These are phyloP conservation scores for Monopterus albus DNA, from an alignment of 2,113 vertebrate species.

Conservation along the genomic window DNA sequence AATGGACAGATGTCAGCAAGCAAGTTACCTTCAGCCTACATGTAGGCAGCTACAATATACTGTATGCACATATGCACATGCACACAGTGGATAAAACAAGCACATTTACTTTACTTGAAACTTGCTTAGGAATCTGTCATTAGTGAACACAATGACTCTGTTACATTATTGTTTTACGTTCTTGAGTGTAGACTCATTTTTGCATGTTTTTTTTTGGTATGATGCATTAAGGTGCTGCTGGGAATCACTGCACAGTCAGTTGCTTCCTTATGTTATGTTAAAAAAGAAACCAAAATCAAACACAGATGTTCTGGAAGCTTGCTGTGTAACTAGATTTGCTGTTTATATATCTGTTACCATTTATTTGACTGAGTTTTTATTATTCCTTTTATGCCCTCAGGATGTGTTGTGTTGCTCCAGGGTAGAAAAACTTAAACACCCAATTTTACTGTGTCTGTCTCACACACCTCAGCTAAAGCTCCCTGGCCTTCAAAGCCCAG, in stretches of 20 bases:
- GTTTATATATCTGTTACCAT: background rate
- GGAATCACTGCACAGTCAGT: too few species aligned
- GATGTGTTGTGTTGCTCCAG: background rate
- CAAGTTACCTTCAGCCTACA: background rate
- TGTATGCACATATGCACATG: too few species aligned
- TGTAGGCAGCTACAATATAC: background rate
- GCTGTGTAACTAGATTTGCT: too few species aligned
- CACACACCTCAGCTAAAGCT: constrained; percentile 2
- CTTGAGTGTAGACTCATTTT: too few species aligned
- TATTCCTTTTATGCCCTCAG: background rate
- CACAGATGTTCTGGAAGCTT: background rate
- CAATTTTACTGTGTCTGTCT: constrained; percentile 4
- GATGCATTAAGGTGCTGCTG: too few species aligned
- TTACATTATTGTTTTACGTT: background rate
- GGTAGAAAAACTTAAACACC: background rate
- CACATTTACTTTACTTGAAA: too few species aligned
- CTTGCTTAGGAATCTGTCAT: background rate
- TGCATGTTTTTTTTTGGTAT: too few species aligned
- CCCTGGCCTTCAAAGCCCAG: background rate
- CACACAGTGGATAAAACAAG: too few species aligned
- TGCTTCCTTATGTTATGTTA: too few species aligned
- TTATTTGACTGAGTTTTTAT: background rate
- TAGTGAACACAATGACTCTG: background rate
- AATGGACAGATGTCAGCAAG: background rate
- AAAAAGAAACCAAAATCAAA: background rate